These are phyloP conservation scores for Nesoenas mayeri DNA, from an alignment of 2,113 vertebrate genomes.

Conservation along the genomic window DNA sequence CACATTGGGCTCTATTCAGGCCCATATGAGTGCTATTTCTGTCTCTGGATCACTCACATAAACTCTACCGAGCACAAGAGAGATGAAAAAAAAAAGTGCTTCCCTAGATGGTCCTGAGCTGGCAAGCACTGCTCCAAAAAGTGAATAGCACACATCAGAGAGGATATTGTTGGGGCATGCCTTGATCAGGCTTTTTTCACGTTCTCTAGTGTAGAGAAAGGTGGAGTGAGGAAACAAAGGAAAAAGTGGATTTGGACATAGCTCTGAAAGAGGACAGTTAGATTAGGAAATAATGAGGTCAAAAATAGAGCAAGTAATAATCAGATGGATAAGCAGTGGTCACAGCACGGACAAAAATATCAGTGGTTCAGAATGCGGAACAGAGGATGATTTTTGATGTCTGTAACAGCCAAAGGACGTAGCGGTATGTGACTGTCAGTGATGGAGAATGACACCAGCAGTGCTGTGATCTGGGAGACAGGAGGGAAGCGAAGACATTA, in stretches of 20 bases:
- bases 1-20: constrained; percentile 24
- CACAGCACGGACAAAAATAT: constrained; percentile 6
- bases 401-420: neutral
- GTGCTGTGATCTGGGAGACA: neutral
- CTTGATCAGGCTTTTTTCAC: neutral
- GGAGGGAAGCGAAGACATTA: neutral
- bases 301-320: constrained; percentile 14
- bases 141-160: neutral
- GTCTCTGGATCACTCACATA: constrained; percentile 9
- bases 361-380: neutral
- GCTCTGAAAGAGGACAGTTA: neutral
- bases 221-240: neutral
- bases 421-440: neutral
- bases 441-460: neutral
- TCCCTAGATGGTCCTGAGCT: neutral
- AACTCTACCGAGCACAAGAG: neutral
- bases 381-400: neutral
- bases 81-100: neutral
- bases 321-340: neutral
- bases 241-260: neutral
- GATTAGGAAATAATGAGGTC: constrained; percentile 14
- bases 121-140: neutral
- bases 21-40: constrained; percentile 27
- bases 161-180: neutral
- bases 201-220: neutral